Base-by-base conservation (phyloP, 2,797 vertebrate species). In the Lacerta agilis region DNA sequence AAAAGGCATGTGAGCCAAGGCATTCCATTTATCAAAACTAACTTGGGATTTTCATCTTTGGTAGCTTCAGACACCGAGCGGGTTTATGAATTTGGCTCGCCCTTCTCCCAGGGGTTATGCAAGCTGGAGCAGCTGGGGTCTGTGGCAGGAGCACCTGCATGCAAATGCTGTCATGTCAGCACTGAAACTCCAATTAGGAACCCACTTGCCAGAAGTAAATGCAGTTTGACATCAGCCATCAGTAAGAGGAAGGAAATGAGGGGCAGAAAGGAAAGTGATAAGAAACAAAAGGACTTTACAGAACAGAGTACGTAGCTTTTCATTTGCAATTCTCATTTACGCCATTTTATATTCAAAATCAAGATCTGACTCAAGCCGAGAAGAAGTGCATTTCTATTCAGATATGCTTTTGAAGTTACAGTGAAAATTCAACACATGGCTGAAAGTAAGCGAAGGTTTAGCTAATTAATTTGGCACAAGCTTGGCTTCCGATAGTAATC, bases 261-360 rank as follows among this genome's bases (percentile, higher is more conserved):
- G 38, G 88, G 89, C 61, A 89, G 90, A 92, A 88, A 93, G 87
- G 88, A 83, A 90, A 93, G 83, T 92, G 88, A 95, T 91, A 89
- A 92, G 87, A 94, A 89, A 96, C 88, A 95, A 95, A 96, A 91
- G 89, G 87, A 92, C 89, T 91, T 95, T 85, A 89, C 79, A 93
- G 94, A 96, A 76, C 64, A 69, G 29, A 80, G 90, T 92, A 93
- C 92, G 94, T 82, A 91, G 91, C 94, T 94, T 95, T 95, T 93
- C 71, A 90, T 91, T 95, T 90, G 85, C 85, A 91, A 82, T 95
- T 92, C 86, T 89, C 89, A 92, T 95, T 93, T 85, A 93, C 93
- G 94, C 92, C 36, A 66, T 87, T 41, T 83, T 88, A 83, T 61
- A 91, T 91, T 94, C 79, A 94, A 92, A 95, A 93, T 94, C 89